These are phyloP conservation scores for Gonioctena quinquepunctata DNA, from an alignment of 1,140 invertebrate genomes.

Conservation along the genomic window DNA sequence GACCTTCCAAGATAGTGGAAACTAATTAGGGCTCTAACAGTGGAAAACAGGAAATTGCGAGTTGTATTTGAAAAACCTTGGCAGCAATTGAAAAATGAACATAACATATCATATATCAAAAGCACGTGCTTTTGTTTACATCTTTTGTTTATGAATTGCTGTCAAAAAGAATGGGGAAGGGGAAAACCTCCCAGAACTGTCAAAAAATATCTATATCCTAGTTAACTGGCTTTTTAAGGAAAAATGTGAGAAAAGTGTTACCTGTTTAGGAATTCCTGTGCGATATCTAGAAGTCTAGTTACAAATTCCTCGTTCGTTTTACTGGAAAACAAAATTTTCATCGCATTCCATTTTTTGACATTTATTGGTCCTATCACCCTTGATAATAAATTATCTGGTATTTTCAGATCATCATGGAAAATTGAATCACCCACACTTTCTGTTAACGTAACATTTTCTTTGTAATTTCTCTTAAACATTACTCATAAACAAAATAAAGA, in stretches of 20 bases:
- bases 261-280: conserved; percentile 52
- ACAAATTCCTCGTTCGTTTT: conserved; percentile 58
- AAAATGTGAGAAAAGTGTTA: no score
- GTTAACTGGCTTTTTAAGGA: no score
- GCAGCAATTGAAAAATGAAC: no score
- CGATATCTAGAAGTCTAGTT: conserved; percentile 56
- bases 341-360: conserved; percentile 57
- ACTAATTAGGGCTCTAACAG: no score
- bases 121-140: background rate
- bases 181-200: conserved; percentile 10
- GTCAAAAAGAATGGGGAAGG: background rate
- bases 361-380: conserved; percentile 55
- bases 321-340: conserved; percentile 52
- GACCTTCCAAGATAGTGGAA: no score
- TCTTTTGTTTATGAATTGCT: conserved; percentile 1
- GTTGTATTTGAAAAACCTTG: no score
- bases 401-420: conserved; percentile 16
- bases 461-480: conserved; percentile 41
- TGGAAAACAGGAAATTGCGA: no score
- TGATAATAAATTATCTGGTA: conserved; percentile 21
- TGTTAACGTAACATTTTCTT: conserved; percentile 23
- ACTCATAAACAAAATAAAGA: conserved; percentile 20
- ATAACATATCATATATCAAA: no score
- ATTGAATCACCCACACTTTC: background rate
- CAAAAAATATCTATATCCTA: no score